phyloP scores from a whole-genome alignment of 2,888 invertebrate species.

The Cheilosia impressa region DNA sequence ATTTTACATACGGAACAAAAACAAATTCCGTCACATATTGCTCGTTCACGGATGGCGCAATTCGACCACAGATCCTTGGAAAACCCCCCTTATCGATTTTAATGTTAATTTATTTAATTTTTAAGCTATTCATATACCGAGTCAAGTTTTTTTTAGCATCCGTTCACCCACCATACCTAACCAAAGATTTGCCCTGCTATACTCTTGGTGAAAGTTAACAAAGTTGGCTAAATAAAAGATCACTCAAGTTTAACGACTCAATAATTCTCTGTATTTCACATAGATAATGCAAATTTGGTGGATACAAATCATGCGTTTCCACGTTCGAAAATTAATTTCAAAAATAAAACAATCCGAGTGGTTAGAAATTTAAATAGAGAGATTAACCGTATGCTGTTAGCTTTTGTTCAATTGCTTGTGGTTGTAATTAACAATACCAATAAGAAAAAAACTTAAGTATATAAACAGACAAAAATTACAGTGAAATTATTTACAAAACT shows the following conservation, averaged over 20 bases:
- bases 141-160: background rate
- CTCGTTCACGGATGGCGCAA: no score
- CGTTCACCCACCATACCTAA: no score
- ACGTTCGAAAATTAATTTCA: conserved; percentile 24
- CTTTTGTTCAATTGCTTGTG: background rate
- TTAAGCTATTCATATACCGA: no score
- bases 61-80: no score
- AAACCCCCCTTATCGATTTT: no score
- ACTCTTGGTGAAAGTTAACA: no score
- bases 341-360: conserved; percentile 17
- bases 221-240: background rate
- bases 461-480: conserved; percentile 9
- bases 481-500: conserved; percentile 28
- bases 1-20: no score
- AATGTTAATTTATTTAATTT: no score
- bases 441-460: background rate
- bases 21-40: no score
- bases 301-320: conserved; percentile 28
- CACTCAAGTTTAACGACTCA: conserved; percentile 51
- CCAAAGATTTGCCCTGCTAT: no score
- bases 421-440: conserved; percentile 14
- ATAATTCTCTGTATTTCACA: conserved; percentile 70
- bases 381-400: conserved; percentile 53
- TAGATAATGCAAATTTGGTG: conserved; percentile 54
- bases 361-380: conserved; percentile 56